Evolutionary conservation across 92 coral and sea anemone species (phyloP).

Genomic region (Desmophyllum pertusum): DNA sequence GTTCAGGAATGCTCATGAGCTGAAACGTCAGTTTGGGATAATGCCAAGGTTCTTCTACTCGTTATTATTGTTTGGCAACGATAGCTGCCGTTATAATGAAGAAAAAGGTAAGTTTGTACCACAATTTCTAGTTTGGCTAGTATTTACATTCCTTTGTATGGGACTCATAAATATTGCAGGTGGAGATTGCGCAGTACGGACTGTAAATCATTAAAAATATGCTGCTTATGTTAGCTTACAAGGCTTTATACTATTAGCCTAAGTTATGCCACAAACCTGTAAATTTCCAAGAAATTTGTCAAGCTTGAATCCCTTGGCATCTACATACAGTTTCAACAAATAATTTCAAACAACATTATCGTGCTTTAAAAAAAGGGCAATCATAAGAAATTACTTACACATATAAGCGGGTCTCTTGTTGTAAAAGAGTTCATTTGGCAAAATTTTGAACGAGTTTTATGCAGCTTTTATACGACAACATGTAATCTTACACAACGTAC

Average conservation of each 20-base stretch:
- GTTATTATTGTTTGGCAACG: too few relatives aligned
- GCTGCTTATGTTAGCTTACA: too few relatives aligned
- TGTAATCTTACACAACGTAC: conserved; percentile 7
- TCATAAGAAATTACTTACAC: conserved; percentile 43
- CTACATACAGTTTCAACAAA: conserved; percentile 44
- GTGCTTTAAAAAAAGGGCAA: background rate
- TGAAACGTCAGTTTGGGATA: too few relatives aligned
- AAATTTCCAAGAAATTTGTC: conserved; percentile 92
- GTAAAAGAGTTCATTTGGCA: conserved; percentile 34
- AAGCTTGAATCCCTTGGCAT: conserved; percentile 96
- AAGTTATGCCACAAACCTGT: conserved; percentile 59
- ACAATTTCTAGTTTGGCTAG: too few relatives aligned
- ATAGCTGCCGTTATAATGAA: too few relatives aligned
- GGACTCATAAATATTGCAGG: too few relatives aligned
- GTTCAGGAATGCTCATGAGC: too few relatives aligned
- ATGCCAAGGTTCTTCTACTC: too few relatives aligned
- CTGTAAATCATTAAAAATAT: too few relatives aligned
- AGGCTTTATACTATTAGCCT: background rate
- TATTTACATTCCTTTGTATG: too few relatives aligned
- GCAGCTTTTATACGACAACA: background rate
- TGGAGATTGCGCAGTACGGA: too few relatives aligned
- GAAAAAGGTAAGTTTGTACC: too few relatives aligned
- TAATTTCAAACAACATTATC: background rate
- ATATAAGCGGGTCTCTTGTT: conserved; percentile 68
- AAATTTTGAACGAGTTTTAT: background rate